Evolutionary conservation across 2,113 vertebrate genomes (phyloP).

Genomic region (Colossoma macropomum): DNA sequence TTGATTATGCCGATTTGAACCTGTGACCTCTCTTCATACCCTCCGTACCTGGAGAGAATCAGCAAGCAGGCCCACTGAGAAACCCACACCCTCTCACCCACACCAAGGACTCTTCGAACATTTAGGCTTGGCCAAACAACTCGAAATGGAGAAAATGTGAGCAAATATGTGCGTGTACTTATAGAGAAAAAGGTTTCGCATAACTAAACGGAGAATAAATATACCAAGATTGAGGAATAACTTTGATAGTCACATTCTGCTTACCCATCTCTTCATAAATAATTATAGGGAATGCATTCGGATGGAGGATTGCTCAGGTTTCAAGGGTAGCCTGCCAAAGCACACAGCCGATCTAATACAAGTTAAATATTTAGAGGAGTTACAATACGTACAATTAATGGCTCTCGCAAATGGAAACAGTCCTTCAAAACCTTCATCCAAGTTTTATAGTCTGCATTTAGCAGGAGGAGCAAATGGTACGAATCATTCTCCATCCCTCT

Average conservation of each 20-base stretch:
- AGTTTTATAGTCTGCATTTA: constrained; percentile 27
- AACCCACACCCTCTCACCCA: not conserved
- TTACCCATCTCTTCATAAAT: constrained; percentile 8
- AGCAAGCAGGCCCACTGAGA: constrained; percentile 11
- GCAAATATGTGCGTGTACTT: constrained; percentile 21
- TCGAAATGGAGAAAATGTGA: constrained; percentile 14
- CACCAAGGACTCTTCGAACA: not conserved
- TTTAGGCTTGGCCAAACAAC: constrained; percentile 23
- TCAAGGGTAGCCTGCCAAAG: constrained; percentile 11
- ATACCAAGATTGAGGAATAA: not conserved
- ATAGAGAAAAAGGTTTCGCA: not conserved
- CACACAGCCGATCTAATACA: constrained; percentile 4
- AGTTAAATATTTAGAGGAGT: constrained; percentile 11
- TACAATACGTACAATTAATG: constrained; percentile 25
- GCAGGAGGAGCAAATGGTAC: constrained; percentile 20
- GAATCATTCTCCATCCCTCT: not conserved
- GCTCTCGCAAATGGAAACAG: constrained; percentile 20
- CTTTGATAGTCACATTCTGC: not conserved
- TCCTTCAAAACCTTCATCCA: constrained; percentile 29
- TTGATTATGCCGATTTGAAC: constrained; percentile 42
- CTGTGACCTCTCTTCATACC: constrained; percentile 33
- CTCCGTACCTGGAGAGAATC: constrained; percentile 38
- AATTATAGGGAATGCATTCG: constrained; percentile 35
- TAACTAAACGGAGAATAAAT: not conserved
- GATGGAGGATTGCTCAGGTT: constrained; percentile 29